phyloP scores from a whole-genome alignment of 2,888 invertebrate genomes.

The Drosophila rellima region DNA sequence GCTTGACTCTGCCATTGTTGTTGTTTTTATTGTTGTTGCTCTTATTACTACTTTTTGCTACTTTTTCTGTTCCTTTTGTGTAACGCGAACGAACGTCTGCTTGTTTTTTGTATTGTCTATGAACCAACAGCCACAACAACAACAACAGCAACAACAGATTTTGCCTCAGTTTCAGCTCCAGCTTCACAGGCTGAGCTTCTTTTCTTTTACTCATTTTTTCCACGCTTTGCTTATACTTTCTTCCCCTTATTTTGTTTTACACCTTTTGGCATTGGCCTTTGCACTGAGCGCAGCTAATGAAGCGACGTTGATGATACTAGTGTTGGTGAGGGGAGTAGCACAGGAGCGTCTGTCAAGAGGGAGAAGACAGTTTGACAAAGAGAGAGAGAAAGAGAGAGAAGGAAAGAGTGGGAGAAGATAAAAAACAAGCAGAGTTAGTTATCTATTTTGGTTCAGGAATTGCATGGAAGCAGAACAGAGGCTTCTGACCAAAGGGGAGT shows the following conservation, averaged over 20 bases:
- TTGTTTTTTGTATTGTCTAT: conserved; percentile 59
- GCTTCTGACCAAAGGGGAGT: neutral
- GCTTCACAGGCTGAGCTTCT: conserved; percentile 10
- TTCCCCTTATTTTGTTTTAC: conserved; percentile 57
- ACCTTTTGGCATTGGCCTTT: conserved; percentile 79
- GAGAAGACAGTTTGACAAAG: neutral
- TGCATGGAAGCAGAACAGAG: neutral
- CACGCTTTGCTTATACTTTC: conserved; percentile 13
- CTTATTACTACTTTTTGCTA: conserved; percentile 74
- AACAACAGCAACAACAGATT: conserved; percentile 10
- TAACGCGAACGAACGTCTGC: conserved; percentile 63
- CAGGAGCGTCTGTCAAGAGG: conserved; percentile 39
- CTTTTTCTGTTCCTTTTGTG: conserved; percentile 67
- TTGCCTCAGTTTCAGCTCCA: conserved; percentile 14
- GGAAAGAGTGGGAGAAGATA: neutral
- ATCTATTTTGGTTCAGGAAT: neutral
- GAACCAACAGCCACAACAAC: conserved; percentile 22
- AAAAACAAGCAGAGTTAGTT: neutral
- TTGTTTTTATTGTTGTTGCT: conserved; percentile 50
- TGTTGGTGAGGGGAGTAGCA: conserved; percentile 8
- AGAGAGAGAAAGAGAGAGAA: neutral
- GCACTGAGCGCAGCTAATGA: conserved; percentile 71
- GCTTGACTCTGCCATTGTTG: conserved; percentile 51
- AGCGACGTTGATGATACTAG: conserved; percentile 69
- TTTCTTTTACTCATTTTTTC: conserved; percentile 12